These are phyloP conservation scores for Lasioglossum albipes DNA, from an alignment of 1,140 invertebrate species.

Conservation along the genomic window DNA sequence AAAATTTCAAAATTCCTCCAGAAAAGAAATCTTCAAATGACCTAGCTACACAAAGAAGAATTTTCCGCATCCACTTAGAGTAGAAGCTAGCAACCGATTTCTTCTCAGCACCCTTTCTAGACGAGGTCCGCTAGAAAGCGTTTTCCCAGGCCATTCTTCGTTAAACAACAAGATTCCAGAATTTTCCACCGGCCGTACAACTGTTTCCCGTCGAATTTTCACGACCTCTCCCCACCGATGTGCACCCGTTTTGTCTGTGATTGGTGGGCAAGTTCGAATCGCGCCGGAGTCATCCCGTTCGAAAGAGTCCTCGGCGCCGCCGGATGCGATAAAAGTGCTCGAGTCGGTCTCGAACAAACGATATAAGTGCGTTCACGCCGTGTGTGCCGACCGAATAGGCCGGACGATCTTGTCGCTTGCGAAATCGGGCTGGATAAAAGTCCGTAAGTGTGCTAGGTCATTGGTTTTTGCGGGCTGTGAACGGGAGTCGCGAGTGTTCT, in stretches of 20 bases:
- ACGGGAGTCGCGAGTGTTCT: not conserved
- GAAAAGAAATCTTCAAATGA: no score
- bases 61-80: no score
- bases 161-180: no score
- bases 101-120: no score
- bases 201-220: slow-evolving; percentile 26
- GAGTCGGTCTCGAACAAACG: slow-evolving; percentile 10
- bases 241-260: slow-evolving; percentile 35
- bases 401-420: slow-evolving; percentile 22
- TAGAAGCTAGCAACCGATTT: no score
- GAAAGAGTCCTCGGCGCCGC: slow-evolving; percentile 58
- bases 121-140: no score
- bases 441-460: slow-evolving; percentile 40
- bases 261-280: slow-evolving; percentile 46
- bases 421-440: slow-evolving; percentile 43
- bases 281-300: slow-evolving; percentile 44
- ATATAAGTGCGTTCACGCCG: slow-evolving; percentile 58
- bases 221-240: slow-evolving; percentile 5
- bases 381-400: slow-evolving; percentile 33
- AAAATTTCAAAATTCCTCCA: no score
- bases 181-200: not conserved
- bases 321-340: no score
- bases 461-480: slow-evolving; percentile 13
- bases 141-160: no score
- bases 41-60: no score